Base-by-base conservation (phyloP, 2,797 vertebrate genomes). In the Mallotus villosus region DNA sequence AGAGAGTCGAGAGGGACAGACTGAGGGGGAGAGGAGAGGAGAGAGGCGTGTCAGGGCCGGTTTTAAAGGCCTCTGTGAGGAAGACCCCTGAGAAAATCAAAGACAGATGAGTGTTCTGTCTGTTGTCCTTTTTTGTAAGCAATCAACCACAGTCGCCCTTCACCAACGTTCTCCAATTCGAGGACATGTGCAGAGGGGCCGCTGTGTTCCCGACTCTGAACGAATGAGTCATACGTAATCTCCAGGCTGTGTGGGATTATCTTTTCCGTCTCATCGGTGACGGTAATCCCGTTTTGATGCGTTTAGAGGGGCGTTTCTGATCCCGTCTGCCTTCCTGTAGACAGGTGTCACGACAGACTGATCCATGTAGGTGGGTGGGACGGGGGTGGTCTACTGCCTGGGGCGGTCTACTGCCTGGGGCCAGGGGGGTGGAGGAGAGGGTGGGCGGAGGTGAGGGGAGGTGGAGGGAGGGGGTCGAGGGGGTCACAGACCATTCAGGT, bases 221-320 rank as follows among this genome's bases (percentile, higher is more conserved):
- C 63, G 67, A 64, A 41, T 67, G 68, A 64, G 53, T 62, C 53
- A 61, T 74, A 73, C 74, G 46, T 85, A 82, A 82, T 88, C 86
- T 87, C 67, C 78, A 81, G 79, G 82, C 74, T 63, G 66, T 60
- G 73, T 37, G 71, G 83, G 86, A 90, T 91, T 83, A 90, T 88
- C 81, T 79, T 77, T 85, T 74, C 77, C 67, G 59, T 83, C 79
- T 89, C 82, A 80, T 63, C 65, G 1, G 75, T 37, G 69, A 79
- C 76, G 77, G 76, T 82, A 81, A 89, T 85, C 84, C 83, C 82
- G 78, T 86, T 89, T 78, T 80, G 81, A 73, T 57, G 25, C 70
- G 71, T 72, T 81, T 74, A 82, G 74, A 70, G 71, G 74, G 74
- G 72, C 61, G 59, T 59, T 2, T 1, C 74, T 82, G 85, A 89